These are phyloP conservation scores for Nyctereutes procyonoides DNA, from an alignment of 2,113 vertebrate species.

Conservation along the genomic window DNA sequence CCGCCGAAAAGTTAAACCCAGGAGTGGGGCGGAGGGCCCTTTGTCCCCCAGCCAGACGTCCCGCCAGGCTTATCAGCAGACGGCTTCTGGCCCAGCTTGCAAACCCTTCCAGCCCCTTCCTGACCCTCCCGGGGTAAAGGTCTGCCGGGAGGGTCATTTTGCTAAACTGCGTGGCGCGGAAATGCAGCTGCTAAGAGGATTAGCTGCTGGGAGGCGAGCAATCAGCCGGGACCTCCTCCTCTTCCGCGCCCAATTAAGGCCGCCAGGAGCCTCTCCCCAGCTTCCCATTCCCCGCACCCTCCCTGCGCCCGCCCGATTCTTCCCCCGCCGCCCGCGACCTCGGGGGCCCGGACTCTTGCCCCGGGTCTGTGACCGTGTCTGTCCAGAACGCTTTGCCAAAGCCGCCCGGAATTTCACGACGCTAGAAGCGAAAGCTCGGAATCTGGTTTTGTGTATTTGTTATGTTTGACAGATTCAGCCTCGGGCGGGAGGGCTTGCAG, in stretches of 20 bases:
- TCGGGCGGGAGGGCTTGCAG: too few relatives aligned
- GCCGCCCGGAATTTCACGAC: background rate
- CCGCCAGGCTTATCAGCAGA: slow-evolving; percentile 77
- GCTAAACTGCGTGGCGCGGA: slow-evolving; percentile 66
- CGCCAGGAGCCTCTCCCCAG: background rate
- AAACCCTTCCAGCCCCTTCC: slow-evolving; percentile 56
- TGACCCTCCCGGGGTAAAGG: slow-evolving; percentile 72
- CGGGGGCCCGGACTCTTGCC: background rate
- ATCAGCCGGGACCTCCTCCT: slow-evolving; percentile 55
- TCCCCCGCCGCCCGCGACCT: background rate
- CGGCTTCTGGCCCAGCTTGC: slow-evolving; percentile 47
- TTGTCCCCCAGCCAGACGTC: slow-evolving; percentile 65
- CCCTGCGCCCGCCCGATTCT: background rate
- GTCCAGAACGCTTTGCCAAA: background rate
- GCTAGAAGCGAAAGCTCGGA: background rate
- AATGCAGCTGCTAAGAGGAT: slow-evolving; percentile 83
- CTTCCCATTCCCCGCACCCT: background rate
- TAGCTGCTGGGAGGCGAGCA: slow-evolving; percentile 66
- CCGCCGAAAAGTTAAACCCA: background rate
- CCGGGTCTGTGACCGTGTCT: background rate
- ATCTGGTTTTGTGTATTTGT: background rate
- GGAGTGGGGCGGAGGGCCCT: slow-evolving; percentile 14
- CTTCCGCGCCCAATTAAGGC: slow-evolving; percentile 67
- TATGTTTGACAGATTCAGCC: background rate
- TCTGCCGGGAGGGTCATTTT: slow-evolving; percentile 67